These are phyloP conservation scores for Luperina nickerlii DNA, from an alignment of 2,888 invertebrate species.

Conservation along the genomic window DNA sequence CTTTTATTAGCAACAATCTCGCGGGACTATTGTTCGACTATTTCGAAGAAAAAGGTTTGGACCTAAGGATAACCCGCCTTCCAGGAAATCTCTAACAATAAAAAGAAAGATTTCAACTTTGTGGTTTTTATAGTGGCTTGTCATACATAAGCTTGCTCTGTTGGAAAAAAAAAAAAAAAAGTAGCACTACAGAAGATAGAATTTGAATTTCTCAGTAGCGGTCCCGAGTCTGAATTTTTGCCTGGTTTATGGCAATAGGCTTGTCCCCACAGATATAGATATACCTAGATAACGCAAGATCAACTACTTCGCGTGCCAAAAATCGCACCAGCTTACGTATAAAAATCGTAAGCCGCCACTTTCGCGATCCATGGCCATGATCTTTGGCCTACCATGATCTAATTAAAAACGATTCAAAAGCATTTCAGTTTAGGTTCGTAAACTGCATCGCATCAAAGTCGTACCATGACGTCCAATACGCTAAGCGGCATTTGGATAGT, in stretches of 20 bases:
- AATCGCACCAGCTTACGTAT: too few species aligned
- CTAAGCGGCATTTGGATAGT: too few species aligned
- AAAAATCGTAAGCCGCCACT: too few species aligned
- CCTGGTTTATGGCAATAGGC: not conserved
- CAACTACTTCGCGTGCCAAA: too few species aligned
- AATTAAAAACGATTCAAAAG: too few species aligned
- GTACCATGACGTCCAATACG: too few species aligned
- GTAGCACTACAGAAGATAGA: not conserved
- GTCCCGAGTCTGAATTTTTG: not conserved
- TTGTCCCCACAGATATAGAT: not conserved
- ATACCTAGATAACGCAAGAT: too few species aligned
- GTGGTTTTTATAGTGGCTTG: slow-evolving; percentile 2
- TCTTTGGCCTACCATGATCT: too few species aligned
- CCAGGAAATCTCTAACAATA: not conserved
- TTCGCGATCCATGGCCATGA: too few species aligned
- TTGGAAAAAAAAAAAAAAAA: not conserved
- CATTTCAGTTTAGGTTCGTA: too few species aligned
- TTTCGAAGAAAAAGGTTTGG: slow-evolving; percentile 18
- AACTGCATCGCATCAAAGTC: too few species aligned
- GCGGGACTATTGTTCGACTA: slow-evolving; percentile 6
- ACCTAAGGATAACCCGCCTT: slow-evolving; percentile 2
- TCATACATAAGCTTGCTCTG: not conserved
- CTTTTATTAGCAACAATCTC: slow-evolving; percentile 31
- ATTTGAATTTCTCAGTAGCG: not conserved
- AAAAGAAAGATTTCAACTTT: slow-evolving; percentile 18